Base-by-base conservation (phyloP, 2,797 vertebrate genomes). In the Sebastes steindachneri region DNA sequence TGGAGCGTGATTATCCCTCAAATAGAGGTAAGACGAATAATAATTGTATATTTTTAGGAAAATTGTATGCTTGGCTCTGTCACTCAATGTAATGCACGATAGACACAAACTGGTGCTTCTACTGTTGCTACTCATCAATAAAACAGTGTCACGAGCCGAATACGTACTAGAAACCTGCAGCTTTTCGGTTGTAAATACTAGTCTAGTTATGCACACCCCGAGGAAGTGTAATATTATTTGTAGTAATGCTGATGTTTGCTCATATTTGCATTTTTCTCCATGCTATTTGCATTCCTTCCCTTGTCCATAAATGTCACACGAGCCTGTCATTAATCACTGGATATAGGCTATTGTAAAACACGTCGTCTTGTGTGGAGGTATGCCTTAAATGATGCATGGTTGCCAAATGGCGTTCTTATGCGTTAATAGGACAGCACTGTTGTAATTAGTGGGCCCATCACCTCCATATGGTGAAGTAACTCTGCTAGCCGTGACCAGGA, bases 401-500 rank as follows among this genome's bases (percentile, higher is more conserved):
- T 68, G 85, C 87, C 89, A 91, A 94, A 94, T 87, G 87, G 83
- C 77, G 26, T 85, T 85, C 80, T 84, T 76, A 81, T 90, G 83
- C 81, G 85, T 90, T 93, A 94, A 93, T 89, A 89, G 86, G 91
- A 91, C 87, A 90, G 76, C 85, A 73, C 88, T 89, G 86, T 79
- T 64, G 90, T 93, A 76, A 94, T 95, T 92, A 95, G 88, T 79
- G 76, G 81, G 85, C 79, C 91, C 87, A 89, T 93, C 90, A 80
- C 78, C 88, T 86, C 91, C 90, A 90, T 93, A 91, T 92, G 89
- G 86, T 85, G 85, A 82, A 88, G 85, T 76, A 80, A 85, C 84
- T 89, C 58, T 37, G 62, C 81, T 86, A 57, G 57, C 80, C 80
- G 84, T 92, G 90, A 93, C 90, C 86, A 77, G 86, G 85, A 87